Evolutionary conservation across 2,888 invertebrate genomes (phyloP).

Genomic region (Mimachlamys varia): DNA sequence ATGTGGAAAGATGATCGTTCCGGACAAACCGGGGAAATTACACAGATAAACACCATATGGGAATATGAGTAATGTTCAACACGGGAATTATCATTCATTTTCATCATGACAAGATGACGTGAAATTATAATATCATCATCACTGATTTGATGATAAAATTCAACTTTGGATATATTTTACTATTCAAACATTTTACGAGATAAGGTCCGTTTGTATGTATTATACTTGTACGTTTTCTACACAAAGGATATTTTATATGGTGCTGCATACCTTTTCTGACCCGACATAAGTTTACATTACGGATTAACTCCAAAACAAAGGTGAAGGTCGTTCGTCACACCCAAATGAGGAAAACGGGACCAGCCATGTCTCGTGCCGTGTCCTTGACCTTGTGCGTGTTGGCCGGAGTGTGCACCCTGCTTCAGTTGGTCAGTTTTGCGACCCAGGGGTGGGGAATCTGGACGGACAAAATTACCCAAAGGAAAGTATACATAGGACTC

Average conservation of each 20-base stretch:
- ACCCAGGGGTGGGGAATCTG: neutral
- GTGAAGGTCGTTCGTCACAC: neutral
- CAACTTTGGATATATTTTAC: too few species aligned
- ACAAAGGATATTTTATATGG: too few species aligned
- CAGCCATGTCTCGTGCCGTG: conserved; percentile 18
- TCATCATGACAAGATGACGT: neutral
- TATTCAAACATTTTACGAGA: too few species aligned
- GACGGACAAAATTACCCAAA: neutral
- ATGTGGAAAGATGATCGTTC: neutral
- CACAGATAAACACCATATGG: neutral
- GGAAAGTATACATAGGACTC: neutral
- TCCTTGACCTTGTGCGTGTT: conserved; percentile 23
- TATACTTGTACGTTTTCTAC: too few species aligned
- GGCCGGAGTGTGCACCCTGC: neutral
- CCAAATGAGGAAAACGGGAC: conserved; percentile 29
- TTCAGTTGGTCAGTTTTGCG: neutral
- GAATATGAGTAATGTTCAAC: neutral
- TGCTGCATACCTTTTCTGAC: too few species aligned
- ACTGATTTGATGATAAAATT: neutral
- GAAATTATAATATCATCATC: neutral
- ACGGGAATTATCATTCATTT: neutral
- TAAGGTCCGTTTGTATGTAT: too few species aligned
- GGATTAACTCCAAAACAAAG: neutral
- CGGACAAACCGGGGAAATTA: neutral
- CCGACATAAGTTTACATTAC: too few species aligned